phyloP scores from a whole-genome alignment of 2,888 invertebrate species.

The Tachina fera region DNA sequence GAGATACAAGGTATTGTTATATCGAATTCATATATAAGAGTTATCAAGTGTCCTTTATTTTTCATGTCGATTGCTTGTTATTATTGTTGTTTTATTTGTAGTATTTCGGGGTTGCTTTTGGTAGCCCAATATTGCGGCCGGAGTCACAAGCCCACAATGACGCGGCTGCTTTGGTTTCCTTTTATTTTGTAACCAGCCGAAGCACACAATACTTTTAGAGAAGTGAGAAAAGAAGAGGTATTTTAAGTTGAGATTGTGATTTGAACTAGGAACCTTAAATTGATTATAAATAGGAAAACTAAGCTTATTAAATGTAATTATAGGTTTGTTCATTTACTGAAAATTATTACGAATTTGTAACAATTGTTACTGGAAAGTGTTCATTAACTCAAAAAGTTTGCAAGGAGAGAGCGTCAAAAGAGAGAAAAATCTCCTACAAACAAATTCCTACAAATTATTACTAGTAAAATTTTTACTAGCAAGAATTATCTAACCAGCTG shows the following conservation, averaged over 20 bases:
- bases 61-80: constrained; percentile 6
- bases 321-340: no score
- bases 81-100: constrained; percentile 44
- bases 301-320: no score
- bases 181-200: constrained; percentile 40
- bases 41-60: constrained; percentile 71
- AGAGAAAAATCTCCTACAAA: no score
- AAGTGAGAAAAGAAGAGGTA: constrained; percentile 1
- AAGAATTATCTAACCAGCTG: no score
- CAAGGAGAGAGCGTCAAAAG: no score
- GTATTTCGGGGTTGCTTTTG: constrained; percentile 78
- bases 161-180: constrained; percentile 72
- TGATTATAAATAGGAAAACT: no score
- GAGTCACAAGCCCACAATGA: constrained; percentile 79
- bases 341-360: no score
- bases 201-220: constrained; percentile 19
- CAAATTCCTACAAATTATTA: no score
- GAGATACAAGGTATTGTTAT: constrained; percentile 60
- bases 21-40: constrained; percentile 61
- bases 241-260: constrained; percentile 15
- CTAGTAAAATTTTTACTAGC: no score
- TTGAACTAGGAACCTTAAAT: not conserved
- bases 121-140: constrained; percentile 81
- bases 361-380: no score
- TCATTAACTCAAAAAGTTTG: no score